Percentiles rank a stretch among this genome's conserved stretches.
Conservation (phyloP, 2,888 invertebrate species). For the Syritta pipiens region DNA sequence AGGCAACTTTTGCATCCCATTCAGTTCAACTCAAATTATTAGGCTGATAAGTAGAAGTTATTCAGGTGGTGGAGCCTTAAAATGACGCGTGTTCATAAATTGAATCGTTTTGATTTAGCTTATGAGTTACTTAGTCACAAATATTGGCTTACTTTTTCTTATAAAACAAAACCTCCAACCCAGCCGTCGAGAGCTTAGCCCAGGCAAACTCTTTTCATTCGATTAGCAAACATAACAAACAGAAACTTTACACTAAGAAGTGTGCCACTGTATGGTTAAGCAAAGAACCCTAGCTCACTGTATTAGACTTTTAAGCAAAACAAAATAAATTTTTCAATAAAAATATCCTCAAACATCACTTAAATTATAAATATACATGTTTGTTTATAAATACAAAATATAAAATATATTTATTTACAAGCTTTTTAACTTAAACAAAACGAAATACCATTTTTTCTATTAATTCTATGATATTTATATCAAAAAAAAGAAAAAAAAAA, state of each 20-base stretch:
- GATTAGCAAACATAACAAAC: constrained; percentile 1
- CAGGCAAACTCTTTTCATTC: constrained; percentile 12
- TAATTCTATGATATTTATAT: constrained; percentile 58
- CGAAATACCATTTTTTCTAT: constrained; percentile 53
- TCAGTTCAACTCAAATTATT: no score
- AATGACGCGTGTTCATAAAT: no score
- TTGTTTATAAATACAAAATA: constrained; percentile 23
- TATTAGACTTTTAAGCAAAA: constrained; percentile 1
- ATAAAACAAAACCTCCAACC: no score
- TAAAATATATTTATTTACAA: constrained; percentile 47
- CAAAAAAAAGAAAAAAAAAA: constrained; percentile 36
- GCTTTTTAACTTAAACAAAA: constrained; percentile 44
- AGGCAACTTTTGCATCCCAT: no score
- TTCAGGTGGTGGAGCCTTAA: no score
- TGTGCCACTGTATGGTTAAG: not conserved
- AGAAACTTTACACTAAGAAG: not conserved
- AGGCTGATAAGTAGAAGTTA: no score
- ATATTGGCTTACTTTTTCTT: no score
- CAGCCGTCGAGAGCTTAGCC: not conserved
- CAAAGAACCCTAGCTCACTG: constrained; percentile 13
- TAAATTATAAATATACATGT: constrained; percentile 18
- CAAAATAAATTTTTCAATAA: not conserved
- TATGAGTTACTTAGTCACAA: no score
- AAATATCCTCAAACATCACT: constrained; percentile 36
- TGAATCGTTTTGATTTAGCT: no score